These are phyloP conservation scores for Perizoma affinitatum DNA, from an alignment of 2,888 invertebrate genomes.

Conservation along the genomic window DNA sequence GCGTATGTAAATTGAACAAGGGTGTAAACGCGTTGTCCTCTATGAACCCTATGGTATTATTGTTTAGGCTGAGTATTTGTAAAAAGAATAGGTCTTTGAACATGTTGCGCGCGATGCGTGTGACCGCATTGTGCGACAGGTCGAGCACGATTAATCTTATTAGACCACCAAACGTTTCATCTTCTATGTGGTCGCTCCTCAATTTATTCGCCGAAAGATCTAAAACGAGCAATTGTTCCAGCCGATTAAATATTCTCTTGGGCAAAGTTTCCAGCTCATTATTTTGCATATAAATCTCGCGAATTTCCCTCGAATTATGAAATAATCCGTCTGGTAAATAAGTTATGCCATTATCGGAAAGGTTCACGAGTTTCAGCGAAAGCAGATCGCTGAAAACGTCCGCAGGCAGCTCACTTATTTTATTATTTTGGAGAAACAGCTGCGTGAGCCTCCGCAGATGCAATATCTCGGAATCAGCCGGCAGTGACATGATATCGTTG, in stretches of 20 bases:
- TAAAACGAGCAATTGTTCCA: constrained; percentile 93
- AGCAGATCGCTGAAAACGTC: constrained; percentile 91
- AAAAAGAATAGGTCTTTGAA: constrained; percentile 95
- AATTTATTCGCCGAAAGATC: constrained; percentile 94
- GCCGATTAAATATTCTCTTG: constrained; percentile 91
- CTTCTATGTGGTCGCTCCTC: constrained; percentile 93
- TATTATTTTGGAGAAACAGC: constrained; percentile 92
- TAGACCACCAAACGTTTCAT: constrained; percentile 93
- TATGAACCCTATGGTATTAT: constrained; percentile 92
- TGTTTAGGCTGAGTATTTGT: constrained; percentile 92
- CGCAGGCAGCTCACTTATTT: constrained; percentile 89
- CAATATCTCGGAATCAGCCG: constrained; percentile 90
- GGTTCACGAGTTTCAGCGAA: constrained; percentile 91
- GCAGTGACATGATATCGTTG: constrained; percentile 90
- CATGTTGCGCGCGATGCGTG: constrained; percentile 90
- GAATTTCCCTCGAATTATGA: constrained; percentile 90
- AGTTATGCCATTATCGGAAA: constrained; percentile 93
- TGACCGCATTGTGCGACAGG: constrained; percentile 92
- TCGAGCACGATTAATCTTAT: constrained; percentile 94
- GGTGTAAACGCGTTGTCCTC: constrained; percentile 94
- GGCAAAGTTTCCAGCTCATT: constrained; percentile 94
- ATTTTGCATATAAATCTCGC: constrained; percentile 93
- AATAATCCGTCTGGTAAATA: constrained; percentile 92
- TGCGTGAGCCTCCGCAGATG: constrained; percentile 91
- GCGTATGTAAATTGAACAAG: constrained; percentile 93